phyloP scores from a whole-genome alignment of 2,888 invertebrate genomes.

The Tridacna crocea region DNA sequence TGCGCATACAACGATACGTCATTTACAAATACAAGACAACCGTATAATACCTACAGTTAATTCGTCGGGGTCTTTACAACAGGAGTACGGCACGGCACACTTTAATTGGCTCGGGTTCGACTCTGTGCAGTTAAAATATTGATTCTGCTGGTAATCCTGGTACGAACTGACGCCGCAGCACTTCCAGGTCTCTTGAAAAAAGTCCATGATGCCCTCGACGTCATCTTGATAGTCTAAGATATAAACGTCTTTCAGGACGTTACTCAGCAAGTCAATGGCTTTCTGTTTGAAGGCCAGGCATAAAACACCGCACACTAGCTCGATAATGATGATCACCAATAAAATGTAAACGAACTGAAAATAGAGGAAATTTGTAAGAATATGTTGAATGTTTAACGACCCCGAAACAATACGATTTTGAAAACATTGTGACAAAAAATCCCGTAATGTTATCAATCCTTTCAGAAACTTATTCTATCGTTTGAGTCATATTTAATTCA shows the following conservation, averaged over 20 bases:
- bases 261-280: constrained; percentile 92
- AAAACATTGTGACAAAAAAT: too few species aligned
- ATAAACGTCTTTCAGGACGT: constrained; percentile 92
- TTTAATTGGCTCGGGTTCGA: constrained; percentile 84
- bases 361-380: neutral
- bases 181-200: constrained; percentile 91
- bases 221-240: constrained; percentile 96
- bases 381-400: too few species aligned
- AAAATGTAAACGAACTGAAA: constrained; percentile 95
- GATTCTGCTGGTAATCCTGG: constrained; percentile 97
- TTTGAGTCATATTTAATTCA: too few species aligned
- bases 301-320: constrained; percentile 95
- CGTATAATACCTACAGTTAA: constrained; percentile 63
- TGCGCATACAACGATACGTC: too few species aligned
- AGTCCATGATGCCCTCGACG: constrained; percentile 96
- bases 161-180: constrained; percentile 97
- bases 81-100: constrained; percentile 98
- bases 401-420: too few species aligned
- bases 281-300: constrained; percentile 97
- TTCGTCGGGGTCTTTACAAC: constrained; percentile 87
- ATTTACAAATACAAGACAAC: too few species aligned
- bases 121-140: constrained; percentile 94
- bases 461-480: too few species aligned
- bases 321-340: constrained; percentile 93
- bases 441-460: too few species aligned